Evolutionary conservation across 2,113 vertebrate species (phyloP), one percentile per base, ranked within the genome.

Genomic region (Pleuronectes platessa): DNA sequence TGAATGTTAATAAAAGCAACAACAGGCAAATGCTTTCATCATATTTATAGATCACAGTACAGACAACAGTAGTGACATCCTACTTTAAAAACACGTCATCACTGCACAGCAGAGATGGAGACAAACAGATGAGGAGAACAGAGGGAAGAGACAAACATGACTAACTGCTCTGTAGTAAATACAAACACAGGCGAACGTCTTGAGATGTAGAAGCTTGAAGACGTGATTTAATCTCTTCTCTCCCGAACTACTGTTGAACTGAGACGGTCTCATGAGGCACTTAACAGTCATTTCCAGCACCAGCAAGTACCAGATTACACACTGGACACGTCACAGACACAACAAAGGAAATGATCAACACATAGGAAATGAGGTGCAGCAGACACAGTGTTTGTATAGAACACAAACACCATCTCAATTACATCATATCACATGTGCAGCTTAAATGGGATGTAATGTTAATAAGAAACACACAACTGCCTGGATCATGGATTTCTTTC

Each of bases 101-200:
- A 81, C 60, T 91, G 88, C 92, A 92, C 89, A 86, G 92, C 90
- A 91, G 91, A 86, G 79, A 81, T 6, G 24, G 31, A 68, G 21
- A 77, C 55, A 56, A 80, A 59, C n/a, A 23, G 59, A 3, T 17
- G 5, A 55, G 51, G 42, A 65, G 35, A 66, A 72, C 72, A 63
- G 45, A 60, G 14, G 21, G 15, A 31, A 61, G 27, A 61, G 42
- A 56, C 13, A 27, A 69, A 81, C 51, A 12, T 40, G 35, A 15
- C 68, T n/a, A 67, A 61, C 26, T 45, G 31, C 42, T 74, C 63
- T 79, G 60, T 64, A 65, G 80, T 72, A 75, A 71, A 72, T 76
- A 67, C 45, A 55, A 58, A 8, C 2, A 20, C 13, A 14, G 54
- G 8, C 59, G 5, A 37, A 8, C 20, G 4, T 56, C 66, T 67